Evolutionary conservation across 2,113 vertebrate genomes (phyloP), one percentile per base, ranked within the genome.

Genomic region (Callospermophilus lateralis): DNA sequence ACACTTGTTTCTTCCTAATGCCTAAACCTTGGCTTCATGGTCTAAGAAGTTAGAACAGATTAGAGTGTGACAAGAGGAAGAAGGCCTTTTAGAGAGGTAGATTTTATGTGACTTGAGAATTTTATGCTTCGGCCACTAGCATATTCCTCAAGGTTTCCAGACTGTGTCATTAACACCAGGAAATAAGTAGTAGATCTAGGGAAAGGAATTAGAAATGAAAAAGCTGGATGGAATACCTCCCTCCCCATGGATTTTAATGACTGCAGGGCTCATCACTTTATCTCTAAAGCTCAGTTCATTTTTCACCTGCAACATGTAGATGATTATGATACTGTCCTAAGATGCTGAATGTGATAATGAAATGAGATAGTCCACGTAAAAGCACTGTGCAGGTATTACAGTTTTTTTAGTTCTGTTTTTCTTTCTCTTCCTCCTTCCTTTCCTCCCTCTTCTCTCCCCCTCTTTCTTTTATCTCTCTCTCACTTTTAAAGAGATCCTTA

Each of bases 21-120:
- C 73, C 48, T 81, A 9, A 89, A 55, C 22, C 73, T 42, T n/a
- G 13, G 6, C 16, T 80, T 84, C 45, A 55, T 24, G 30, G 65
- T 55, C 72, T 77, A 68, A 81, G 58, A 94, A 67, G 26, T 68
- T 84, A 68, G 8, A 63, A 63, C 9, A 90, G 67, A 94, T 77
- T 80, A 94, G 37, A 93, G 19, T 61, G 24, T 37, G 34, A 67
- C 32, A 89, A 85, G 42, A 65, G 53, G 90, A 94, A 95, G 37
- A 39, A 90, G 51, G 32, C 12, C 89, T 94, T 26, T 85, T 72
- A 90, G 88, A 76, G 15, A 48, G 61, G 85, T 19, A 87, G 48
- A 83, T 37, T 58, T 63, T 83, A 5, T 80, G 32, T 72, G 70
- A 30, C 9, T 30, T 51, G 86, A 28, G 63, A 30, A 45, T 65